Evolutionary conservation across 2,113 vertebrate genomes (phyloP).

Genomic region (Psophia crepitans): DNA sequence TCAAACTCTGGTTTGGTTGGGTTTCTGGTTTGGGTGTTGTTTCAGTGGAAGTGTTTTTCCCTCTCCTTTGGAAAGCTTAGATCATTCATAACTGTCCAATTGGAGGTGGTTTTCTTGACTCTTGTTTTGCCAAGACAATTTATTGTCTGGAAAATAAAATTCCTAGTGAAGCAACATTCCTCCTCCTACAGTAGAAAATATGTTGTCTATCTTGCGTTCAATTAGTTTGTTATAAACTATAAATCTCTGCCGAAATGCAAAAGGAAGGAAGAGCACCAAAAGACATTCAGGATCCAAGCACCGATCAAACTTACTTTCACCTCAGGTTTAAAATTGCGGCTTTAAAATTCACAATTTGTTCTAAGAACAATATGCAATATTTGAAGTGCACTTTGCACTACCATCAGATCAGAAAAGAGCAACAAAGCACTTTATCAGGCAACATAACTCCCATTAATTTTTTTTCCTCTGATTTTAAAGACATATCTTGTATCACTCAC

Average conservation of each 20-base stretch:
- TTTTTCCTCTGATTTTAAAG: slow-evolving; percentile 38
- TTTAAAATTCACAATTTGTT: slow-evolving; percentile 10
- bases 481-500: neutral
- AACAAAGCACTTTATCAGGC: slow-evolving; percentile 1
- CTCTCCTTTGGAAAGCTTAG: neutral
- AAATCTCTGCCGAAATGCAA: neutral
- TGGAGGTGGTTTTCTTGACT: too few species aligned
- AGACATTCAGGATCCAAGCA: neutral
- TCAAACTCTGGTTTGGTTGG: neutral
- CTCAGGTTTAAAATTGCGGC: neutral
- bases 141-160: neutral
- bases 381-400: neutral
- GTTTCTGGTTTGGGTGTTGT: neutral
- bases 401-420: neutral
- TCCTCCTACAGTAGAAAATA: neutral
- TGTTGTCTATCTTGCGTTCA: neutral
- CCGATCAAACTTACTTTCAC: neutral
- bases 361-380: slow-evolving; percentile 12
- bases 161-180: neutral
- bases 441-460: neutral
- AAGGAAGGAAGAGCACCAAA: neutral
- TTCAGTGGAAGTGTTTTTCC: neutral
- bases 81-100: neutral
- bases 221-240: neutral
- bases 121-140: neutral